A percentile compares a stretch with the other conserved stretches of the same genome.
phyloP scores from a whole-genome alignment of 1,140 invertebrate genomes.

The Stegodyphus mimosarum region DNA sequence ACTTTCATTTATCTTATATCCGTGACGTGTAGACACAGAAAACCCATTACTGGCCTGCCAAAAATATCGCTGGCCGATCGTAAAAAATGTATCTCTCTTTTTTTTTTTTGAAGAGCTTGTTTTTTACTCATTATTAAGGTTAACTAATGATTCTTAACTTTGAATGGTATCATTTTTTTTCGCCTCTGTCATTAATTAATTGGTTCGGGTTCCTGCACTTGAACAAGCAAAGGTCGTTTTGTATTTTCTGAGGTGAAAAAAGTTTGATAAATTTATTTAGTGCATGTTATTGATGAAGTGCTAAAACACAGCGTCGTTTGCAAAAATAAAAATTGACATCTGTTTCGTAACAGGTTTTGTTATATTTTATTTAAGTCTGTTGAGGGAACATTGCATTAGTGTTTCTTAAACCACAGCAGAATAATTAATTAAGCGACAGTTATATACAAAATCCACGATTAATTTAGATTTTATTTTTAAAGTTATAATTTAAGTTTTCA shows the following conservation, averaged over 20 bases:
- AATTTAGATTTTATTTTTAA: too few species aligned
- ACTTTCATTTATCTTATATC: conserved; percentile 51
- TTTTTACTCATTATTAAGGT: conserved; percentile 56
- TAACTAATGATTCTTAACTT: conserved; percentile 60
- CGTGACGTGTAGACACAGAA: conserved; percentile 53
- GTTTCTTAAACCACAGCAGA: too few species aligned
- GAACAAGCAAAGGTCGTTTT: conserved; percentile 10
- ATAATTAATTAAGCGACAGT: too few species aligned
- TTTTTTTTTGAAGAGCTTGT: conserved; percentile 7
- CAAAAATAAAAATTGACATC: conserved; percentile 27
- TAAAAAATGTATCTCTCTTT: conserved; percentile 47
- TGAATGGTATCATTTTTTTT: conserved; percentile 17
- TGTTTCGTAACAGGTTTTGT: conserved; percentile 13
- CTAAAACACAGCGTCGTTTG: background rate
- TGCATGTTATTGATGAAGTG: conserved; percentile 40
- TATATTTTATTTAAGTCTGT: conserved; percentile 9
- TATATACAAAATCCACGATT: too few species aligned
- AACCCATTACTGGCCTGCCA: conserved; percentile 54
- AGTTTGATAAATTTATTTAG: conserved; percentile 56
- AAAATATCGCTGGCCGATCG: conserved; percentile 47
- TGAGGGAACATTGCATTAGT: too few species aligned
- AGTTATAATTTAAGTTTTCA: too few species aligned
- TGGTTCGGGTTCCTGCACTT: conserved; percentile 15
- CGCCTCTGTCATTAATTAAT: conserved; percentile 44
- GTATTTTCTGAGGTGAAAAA: background rate